A percentile compares a stretch with the other conserved stretches of the same genome.
phyloP scores from a whole-genome alignment of 2,888 invertebrate genomes.

The Lycaena phlaeas region DNA sequence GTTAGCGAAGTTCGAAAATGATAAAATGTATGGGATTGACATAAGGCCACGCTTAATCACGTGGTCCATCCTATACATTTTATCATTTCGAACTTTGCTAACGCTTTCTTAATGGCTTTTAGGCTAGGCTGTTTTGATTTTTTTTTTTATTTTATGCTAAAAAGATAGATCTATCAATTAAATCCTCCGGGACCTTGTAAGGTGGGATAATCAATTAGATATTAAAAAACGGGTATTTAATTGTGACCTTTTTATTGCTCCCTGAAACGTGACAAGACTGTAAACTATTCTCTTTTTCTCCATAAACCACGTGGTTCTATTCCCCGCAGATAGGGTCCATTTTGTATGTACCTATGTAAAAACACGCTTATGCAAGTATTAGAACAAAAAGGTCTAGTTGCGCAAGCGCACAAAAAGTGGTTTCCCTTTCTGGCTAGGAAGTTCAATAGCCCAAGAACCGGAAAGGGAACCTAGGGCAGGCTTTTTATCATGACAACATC shows the following conservation, averaged over 20 bases:
- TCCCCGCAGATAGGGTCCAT: background rate
- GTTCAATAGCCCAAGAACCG: slow-evolving; percentile 50
- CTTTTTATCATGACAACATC: slow-evolving; percentile 17
- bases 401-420: slow-evolving; percentile 62
- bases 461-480: slow-evolving; percentile 29
- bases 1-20: too few relatives aligned
- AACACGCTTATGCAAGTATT: slow-evolving; percentile 36
- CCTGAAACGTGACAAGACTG: slow-evolving; percentile 7
- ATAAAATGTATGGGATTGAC: too few relatives aligned
- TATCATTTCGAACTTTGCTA: too few relatives aligned
- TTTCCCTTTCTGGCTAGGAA: slow-evolving; percentile 59
- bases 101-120: too few relatives aligned
- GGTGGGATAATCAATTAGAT: too few relatives aligned
- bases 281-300: background rate
- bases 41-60: too few relatives aligned
- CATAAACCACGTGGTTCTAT: background rate
- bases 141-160: too few relatives aligned
- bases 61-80: too few relatives aligned
- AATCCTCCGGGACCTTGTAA: too few relatives aligned
- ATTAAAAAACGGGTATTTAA: too few relatives aligned
- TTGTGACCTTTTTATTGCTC: background rate
- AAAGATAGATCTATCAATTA: too few relatives aligned
- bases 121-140: too few relatives aligned
- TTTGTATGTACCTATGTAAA: slow-evolving; percentile 12
- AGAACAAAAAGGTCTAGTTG: slow-evolving; percentile 60